Evolutionary conservation across 2,888 invertebrate genomes (phyloP).

Genomic region (Dermolepida albohirtum): DNA sequence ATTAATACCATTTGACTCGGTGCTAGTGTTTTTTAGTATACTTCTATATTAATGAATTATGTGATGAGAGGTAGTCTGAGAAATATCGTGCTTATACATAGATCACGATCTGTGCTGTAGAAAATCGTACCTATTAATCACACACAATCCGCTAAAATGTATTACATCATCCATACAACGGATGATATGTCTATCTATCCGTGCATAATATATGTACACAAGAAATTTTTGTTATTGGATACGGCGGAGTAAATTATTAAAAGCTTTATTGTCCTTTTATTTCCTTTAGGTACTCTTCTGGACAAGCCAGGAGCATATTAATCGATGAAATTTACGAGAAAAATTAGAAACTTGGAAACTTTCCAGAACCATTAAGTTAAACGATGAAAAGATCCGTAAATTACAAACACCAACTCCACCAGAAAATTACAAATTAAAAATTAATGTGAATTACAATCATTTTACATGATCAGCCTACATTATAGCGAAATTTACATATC

Average conservation of each 20-base stretch:
- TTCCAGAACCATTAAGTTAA: constrained; percentile 31
- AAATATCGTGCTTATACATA: too few species aligned
- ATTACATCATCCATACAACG: too few species aligned
- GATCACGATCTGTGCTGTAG: too few species aligned
- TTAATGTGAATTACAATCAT: constrained; percentile 37
- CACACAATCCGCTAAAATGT: too few species aligned
- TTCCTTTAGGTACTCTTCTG: constrained; percentile 10
- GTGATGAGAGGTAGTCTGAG: too few species aligned
- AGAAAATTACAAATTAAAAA: constrained; percentile 40
- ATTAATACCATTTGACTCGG: too few species aligned
- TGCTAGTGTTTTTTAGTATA: too few species aligned
- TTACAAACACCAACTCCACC: constrained; percentile 1
- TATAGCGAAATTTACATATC: background rate
- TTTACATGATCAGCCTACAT: constrained; percentile 11
- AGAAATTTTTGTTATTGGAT: too few species aligned
- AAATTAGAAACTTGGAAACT: constrained; percentile 38
- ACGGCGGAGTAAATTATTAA: constrained; percentile 9
- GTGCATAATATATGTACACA: too few species aligned
- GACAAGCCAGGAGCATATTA: constrained; percentile 5
- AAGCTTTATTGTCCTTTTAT: constrained; percentile 16
- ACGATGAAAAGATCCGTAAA: constrained; percentile 29
- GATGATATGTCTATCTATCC: too few species aligned
- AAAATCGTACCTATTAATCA: too few species aligned
- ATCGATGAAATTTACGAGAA: constrained; percentile 36
- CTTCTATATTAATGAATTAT: too few species aligned